Base-by-base conservation (phyloP, 2,888 invertebrate genomes). In the Peribatodes rhomboidaria region DNA sequence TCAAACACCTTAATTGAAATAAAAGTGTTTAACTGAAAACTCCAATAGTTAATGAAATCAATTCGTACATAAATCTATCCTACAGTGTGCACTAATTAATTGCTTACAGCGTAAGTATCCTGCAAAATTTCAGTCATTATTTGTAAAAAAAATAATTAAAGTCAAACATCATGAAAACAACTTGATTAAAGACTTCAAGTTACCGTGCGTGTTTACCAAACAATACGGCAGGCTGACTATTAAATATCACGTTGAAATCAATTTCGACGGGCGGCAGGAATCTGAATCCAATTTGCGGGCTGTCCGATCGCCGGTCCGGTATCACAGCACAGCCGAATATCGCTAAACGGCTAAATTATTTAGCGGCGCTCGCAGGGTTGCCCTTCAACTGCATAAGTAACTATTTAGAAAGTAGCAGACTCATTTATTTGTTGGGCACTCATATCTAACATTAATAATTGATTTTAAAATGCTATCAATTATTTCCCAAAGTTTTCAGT, bases 311-410 rank as follows among this genome's bases (percentile, higher is more conserved):
- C 83, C 82, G 84, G 82, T 78, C 84, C 84, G 89, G 87, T 90
- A 91, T 90, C 90, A 83, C 84, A 79, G 83, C 90, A 83, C 84
- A 79, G 83, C 82, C 81, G 90, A 92, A 91, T 92, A 92, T 93
- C 91, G 84, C 90, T 93, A 92, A 93, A 90, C 89, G 89, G 88
- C 89, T 92, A 90, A 93, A 93, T 92, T 88, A 93, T 92, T 93
- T 91, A 92, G 90, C 87, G 86, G 88, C 89, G 88, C 89, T 89
- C 66, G 66, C 55, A 66, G 66, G 59, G 75, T 70, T 73, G 78
- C 72, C 73, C 59, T 64, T 65, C 37, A 2, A 52, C 27, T 27
- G 27, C 27, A 27, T 27, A 27, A 27, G 27, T 27, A 27, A 27
- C 27, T 27, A n/a, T n/a, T n/a, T n/a, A n/a, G n/a, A n/a, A n/a